Evolutionary conservation across 2,888 invertebrate species (phyloP).

Genomic region (Melieria crassipennis): DNA sequence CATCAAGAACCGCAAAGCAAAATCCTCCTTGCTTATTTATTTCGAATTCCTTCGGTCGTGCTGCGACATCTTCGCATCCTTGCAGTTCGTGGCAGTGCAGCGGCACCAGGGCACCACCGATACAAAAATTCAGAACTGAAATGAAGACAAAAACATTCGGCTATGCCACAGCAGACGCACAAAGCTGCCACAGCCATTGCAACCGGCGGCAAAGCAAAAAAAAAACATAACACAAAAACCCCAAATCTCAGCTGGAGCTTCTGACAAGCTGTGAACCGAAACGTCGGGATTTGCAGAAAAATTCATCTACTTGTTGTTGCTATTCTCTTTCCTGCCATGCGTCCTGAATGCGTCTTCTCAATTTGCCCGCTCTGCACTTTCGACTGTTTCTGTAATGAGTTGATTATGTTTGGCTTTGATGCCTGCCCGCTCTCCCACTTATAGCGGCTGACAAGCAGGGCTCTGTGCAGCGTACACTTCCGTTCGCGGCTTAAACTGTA

Average conservation of each 20-base stretch:
- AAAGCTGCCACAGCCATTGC: not conserved
- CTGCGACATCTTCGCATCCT: too few species aligned
- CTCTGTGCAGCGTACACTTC: too few species aligned
- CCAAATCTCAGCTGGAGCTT: constrained; percentile 47
- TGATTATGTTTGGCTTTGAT: constrained; percentile 50
- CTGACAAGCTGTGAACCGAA: constrained; percentile 35
- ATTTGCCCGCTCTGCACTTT: constrained; percentile 35
- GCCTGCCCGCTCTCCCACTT: constrained; percentile 24
- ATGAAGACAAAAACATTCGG: not conserved
- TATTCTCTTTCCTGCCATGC: constrained; percentile 22
- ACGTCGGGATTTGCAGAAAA: constrained; percentile 24
- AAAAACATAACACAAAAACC: constrained; percentile 28
- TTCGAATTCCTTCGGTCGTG: constrained; percentile 18
- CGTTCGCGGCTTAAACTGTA: constrained; percentile 25
- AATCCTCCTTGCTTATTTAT: constrained; percentile 45
- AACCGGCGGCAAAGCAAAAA: not conserved
- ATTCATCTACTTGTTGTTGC: constrained; percentile 19
- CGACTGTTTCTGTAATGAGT: constrained; percentile 50
- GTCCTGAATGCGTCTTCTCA: constrained; percentile 40
- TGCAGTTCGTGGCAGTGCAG: not conserved
- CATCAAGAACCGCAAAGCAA: constrained; percentile 49
- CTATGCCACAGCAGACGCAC: not conserved
- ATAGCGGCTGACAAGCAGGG: too few species aligned
- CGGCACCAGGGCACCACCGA: constrained; percentile 9
- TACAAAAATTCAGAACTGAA: not conserved